Evolutionary conservation across 2,888 invertebrate species (phyloP).

Genomic region (Drosophila multiciliata): DNA sequence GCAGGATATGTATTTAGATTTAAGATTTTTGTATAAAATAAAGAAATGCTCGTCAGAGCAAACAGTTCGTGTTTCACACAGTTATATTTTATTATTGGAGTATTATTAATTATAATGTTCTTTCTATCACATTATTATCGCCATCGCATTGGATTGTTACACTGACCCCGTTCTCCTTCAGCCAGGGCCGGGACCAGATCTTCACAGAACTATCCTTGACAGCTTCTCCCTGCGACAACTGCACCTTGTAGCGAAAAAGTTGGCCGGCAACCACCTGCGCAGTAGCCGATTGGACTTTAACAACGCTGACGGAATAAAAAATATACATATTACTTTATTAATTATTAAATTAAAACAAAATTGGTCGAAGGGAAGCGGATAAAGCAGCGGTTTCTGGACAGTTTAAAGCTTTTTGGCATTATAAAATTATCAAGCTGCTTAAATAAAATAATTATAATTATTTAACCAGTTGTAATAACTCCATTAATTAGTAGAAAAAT

Average conservation of each 20-base stretch:
- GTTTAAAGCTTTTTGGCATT: too few species aligned
- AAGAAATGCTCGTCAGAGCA: too few species aligned
- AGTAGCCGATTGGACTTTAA: constrained; percentile 55
- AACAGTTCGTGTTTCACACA: too few species aligned
- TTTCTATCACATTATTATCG: constrained; percentile 44
- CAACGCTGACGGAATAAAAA: constrained; percentile 38
- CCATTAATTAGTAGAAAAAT: too few species aligned
- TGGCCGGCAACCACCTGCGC: constrained; percentile 60
- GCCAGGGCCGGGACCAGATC: constrained; percentile 71
- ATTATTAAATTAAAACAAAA: background rate
- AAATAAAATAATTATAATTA: too few species aligned
- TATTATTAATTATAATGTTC: constrained; percentile 37
- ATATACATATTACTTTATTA: background rate
- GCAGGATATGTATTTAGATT: too few species aligned
- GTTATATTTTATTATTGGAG: too few species aligned
- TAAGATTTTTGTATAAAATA: too few species aligned
- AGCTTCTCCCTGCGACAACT: constrained; percentile 46
- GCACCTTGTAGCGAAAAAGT: constrained; percentile 53
- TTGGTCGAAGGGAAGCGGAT: background rate
- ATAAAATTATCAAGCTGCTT: too few species aligned
- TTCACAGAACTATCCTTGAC: constrained; percentile 58
- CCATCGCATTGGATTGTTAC: constrained; percentile 60
- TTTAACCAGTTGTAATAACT: too few species aligned
- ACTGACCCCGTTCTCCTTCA: constrained; percentile 50
- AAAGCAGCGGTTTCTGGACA: background rate